phyloP scores from a whole-genome alignment of 2,113 vertebrate genomes.

The Oriolus oriolus region DNA sequence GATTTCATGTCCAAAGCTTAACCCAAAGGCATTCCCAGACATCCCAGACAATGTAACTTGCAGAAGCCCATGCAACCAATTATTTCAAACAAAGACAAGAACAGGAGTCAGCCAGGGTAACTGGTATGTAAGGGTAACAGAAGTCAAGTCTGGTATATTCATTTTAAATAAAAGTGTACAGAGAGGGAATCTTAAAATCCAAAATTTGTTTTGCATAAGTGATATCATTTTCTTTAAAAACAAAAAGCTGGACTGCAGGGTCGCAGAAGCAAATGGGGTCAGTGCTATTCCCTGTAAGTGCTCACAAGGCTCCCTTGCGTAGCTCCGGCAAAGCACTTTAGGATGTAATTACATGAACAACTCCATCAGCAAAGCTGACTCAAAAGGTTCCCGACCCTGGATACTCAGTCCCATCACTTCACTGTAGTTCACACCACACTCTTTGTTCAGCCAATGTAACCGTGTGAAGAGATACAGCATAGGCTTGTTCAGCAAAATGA shows the following conservation, averaged over 20 bases:
- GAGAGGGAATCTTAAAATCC: background rate
- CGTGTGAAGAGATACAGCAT: background rate
- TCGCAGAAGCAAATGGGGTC: background rate
- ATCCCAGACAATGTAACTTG: background rate
- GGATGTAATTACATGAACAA: slow-evolving; percentile 62
- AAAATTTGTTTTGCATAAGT: background rate
- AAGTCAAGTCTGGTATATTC: background rate
- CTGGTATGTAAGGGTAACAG: background rate
- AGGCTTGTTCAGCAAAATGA: slow-evolving; percentile 11
- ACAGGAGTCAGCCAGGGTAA: background rate
- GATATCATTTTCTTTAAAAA: slow-evolving; percentile 11
- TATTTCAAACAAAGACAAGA: slow-evolving; percentile 6
- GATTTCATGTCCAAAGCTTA: slow-evolving; percentile 9
- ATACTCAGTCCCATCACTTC: slow-evolving; percentile 16
- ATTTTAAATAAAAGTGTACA: background rate
- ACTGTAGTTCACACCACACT: background rate
- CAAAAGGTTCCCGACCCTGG: slow-evolving; percentile 58
- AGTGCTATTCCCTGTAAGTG: slow-evolving; percentile 24
- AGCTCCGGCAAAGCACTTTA: slow-evolving; percentile 43
- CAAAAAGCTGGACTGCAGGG: background rate
- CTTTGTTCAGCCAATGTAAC: background rate
- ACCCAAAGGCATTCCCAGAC: slow-evolving; percentile 3
- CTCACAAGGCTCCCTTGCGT: slow-evolving; percentile 1
- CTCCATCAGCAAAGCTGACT: slow-evolving; percentile 65
- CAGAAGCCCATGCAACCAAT: background rate